Evolutionary conservation across 2,888 invertebrate species (phyloP), one percentile per base, ranked within the genome.

Genomic region (Oscheius onirici): DNA sequence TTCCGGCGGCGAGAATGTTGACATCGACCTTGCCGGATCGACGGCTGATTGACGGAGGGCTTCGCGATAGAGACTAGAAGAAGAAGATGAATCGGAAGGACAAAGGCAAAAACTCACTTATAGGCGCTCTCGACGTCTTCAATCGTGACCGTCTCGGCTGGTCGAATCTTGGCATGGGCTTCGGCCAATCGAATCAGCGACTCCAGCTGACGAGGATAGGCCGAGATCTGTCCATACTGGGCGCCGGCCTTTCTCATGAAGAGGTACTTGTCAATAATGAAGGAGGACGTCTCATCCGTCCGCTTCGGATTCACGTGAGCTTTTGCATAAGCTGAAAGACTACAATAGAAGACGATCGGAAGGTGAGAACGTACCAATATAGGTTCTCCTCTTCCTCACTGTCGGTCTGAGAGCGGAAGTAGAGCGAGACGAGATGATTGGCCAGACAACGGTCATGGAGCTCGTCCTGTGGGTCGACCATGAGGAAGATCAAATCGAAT

Each of bases 21-120:
- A 99, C 93, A 89, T 99, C 97, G 83, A 99, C 97, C 89, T 94
- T 94, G 0, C 99, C 0, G 99, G 99, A 91, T 99, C 97, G 0
- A 95, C 94, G 0, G 97, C 97, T 0, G 97, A 95, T 89, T 99
- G 97, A 88, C 97, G 97, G 58, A 99, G 89, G 0, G 99, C 99
- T 89, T 97, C 97, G 49, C 95, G 92, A 90, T 97, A 75, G 10
- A 80, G 66, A 24, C 79, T 79, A n/a, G n/a, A n/a, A n/a, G n/a
- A n/a, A n/a, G n/a, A n/a, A n/a, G n/a, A n/a, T n/a, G n/a, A n/a
- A n/a, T n/a, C n/a, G n/a, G n/a, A n/a, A n/a, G n/a, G n/a, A n/a
- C n/a, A n/a, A n/a, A n/a, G n/a, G n/a, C n/a, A 49, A 28, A 44
- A 1, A 69, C 74, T 71, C 75, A 94, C 94, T 95, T 92, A 89